Evolutionary conservation across 2,888 invertebrate genomes (phyloP), one percentile per base, ranked within the genome.

Genomic region (Parochlus steinenii): DNA sequence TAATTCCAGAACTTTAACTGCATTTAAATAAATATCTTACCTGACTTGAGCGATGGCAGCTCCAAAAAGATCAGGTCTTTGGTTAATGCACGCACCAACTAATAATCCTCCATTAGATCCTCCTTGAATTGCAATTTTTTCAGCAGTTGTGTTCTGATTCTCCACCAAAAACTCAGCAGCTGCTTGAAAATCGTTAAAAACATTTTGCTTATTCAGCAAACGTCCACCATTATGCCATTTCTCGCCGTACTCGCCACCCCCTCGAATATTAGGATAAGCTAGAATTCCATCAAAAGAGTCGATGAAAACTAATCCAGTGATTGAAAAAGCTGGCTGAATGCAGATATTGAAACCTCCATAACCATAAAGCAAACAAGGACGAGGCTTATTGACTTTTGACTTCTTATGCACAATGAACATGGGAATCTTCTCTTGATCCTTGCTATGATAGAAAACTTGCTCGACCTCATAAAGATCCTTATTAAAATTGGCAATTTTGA

Each of bases 191-290:
- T 98, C 98, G 59, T 95, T 85, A 58, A 97, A 97, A 29, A 81
- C 83, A 59, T 97, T 97, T 63, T 97, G 95, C 54, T 97, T 98
- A 53, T 92, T 89, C 3, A 75, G 68, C 41, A 85, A 65, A 15
- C 85, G 76, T 3, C 95, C 98, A 5, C 69, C 82, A 55, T 92
- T 83, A 62, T 97, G 95, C 97, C 97, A 98, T 45, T 77, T 76
- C 57, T 93, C 87, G 26, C 97, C 97, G 58, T 95, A 98, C 56
- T 98, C 97, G 2, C 89, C 85, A 92, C 92, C 51, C 97, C 97
- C 97, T 31, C 97, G 69, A 36, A 97, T 79, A 63, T 97, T 98
- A 17, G 97, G 82, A 44, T 90, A 70, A 11, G 89, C 95, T 42
- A 86, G 70, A 33, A 93, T 69, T 2, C 93, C 95, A 53, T 78